Evolutionary conservation across 92 coral and sea anemone genomes (phyloP), one percentile per base, ranked within the genome.

Genomic region (Phenganax marumi): DNA sequence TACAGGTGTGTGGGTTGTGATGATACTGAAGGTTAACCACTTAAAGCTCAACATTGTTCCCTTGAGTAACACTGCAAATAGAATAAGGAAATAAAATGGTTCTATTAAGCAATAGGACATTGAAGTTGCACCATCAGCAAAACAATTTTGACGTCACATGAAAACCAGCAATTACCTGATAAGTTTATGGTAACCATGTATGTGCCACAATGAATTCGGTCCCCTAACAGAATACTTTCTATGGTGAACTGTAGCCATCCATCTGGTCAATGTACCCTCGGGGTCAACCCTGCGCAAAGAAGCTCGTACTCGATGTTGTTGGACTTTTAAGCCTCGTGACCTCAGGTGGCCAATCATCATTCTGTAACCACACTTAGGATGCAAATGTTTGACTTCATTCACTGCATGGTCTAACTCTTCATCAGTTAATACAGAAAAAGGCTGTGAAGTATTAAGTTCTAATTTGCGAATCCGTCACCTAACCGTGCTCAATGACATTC

Each of bases 191-290:
- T 66, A 66, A 16, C 50, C 52, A 23, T 23, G 18, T 25, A 73
- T 73, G 81, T 90, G 92, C 92, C 92, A 90, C 83, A 90, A 48
- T 10, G 90, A 86, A 81, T 84, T 80, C 3, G 90, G 90, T 71
- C 89, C 90, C 70, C 78, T 84, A 0, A 90, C 93, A 68, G 85
- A 87, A 49, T 87, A 90, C 25, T 57, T 80, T 19, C 89, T 74
- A 63, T 91, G 68, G 12, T 70, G 49, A 69, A 87, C 84, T 61
- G 90, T 83, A 13, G 73, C 71, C 87, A 76, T 80, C 93, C 91
- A 90, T 58, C 93, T 52, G 3, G n/a, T 19, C 49, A 68, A 66
- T 14, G 88, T 81, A 52, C 92, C 90, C 57, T 84, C 86, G 49
- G 88, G 88, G 73, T 87, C 90, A 75, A 76, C 70, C 47, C 55